Percentiles rank a stretch among this genome's conserved stretches.
Conservation (phyloP, 2,888 invertebrate species). For the Calliphora vomitoria region DNA sequence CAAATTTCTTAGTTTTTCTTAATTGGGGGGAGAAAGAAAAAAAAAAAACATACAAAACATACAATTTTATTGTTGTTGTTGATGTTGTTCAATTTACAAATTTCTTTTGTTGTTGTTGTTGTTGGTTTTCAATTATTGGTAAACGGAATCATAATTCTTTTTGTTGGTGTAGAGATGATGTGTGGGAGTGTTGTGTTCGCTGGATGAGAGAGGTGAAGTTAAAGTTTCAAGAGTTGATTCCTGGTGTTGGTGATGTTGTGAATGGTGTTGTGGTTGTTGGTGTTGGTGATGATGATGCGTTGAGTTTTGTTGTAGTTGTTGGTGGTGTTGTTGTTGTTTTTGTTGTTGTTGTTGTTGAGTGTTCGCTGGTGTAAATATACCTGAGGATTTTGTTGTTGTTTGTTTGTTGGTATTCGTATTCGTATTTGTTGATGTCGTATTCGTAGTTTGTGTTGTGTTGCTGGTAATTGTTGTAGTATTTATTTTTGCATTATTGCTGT, state of each 20-base stretch:
- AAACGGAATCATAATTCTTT: constrained; percentile 83
- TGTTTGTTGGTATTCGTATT: constrained; percentile 69
- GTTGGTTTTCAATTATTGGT: constrained; percentile 77
- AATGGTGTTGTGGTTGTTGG: constrained; percentile 61
- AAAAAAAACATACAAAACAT: constrained; percentile 77
- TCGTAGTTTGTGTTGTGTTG: constrained; percentile 58
- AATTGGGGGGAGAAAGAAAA: constrained; percentile 72
- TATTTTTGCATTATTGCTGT: constrained; percentile 73
- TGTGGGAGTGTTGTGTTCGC: constrained; percentile 77
- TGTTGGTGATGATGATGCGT: constrained; percentile 53
- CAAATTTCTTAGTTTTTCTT: constrained; percentile 10
- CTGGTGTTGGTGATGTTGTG: constrained; percentile 73
- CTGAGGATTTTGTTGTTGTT: constrained; percentile 72
- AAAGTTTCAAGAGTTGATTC: constrained; percentile 73
- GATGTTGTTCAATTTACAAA: constrained; percentile 60
- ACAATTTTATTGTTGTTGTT: constrained; percentile 74
- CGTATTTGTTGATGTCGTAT: constrained; percentile 56
- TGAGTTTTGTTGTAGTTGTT: constrained; percentile 69
- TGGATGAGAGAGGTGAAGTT: constrained; percentile 74
- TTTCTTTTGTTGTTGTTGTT: constrained; percentile 72
- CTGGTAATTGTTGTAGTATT: constrained; percentile 53
- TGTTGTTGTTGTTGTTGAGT: constrained; percentile 75
- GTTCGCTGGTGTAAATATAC: constrained; percentile 75
- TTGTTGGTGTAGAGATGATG: constrained; percentile 78
- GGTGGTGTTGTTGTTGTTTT: constrained; percentile 73